These are phyloP conservation scores for Mallateleia sp. DNA, from an alignment of 2,888 invertebrate species.

Conservation along the genomic window DNA sequence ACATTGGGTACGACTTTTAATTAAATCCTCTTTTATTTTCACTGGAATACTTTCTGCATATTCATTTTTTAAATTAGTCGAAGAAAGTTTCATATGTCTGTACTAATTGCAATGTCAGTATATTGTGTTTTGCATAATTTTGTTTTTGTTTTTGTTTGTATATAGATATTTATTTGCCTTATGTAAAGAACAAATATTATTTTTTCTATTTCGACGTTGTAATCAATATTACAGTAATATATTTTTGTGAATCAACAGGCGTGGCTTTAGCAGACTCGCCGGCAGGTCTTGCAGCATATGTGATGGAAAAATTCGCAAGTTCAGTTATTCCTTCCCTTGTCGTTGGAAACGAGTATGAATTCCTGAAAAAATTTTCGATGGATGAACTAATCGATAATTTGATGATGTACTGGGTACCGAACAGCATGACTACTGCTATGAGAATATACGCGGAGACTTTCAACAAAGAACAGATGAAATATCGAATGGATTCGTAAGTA, in stretches of 20 bases:
- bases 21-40: too few species aligned
- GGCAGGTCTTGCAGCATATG: slow-evolving; percentile 96
- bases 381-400: slow-evolving; percentile 90
- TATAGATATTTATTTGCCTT: too few species aligned
- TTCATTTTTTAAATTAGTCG: too few species aligned
- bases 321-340: slow-evolving; percentile 90
- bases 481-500: slow-evolving; percentile 90
- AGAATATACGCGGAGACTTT: slow-evolving; percentile 92
- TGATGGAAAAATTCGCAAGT: slow-evolving; percentile 96
- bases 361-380: slow-evolving; percentile 90
- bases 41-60: too few species aligned
- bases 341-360: slow-evolving; percentile 48
- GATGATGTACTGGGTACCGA: slow-evolving; percentile 91
- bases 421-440: slow-evolving; percentile 90
- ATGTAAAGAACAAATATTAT: too few species aligned
- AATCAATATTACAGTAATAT: background rate
- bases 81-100: too few species aligned
- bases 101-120: too few species aligned
- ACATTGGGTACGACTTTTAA: slow-evolving; percentile 91
- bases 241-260: slow-evolving; percentile 89
- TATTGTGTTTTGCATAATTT: too few species aligned
- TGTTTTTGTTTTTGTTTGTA: too few species aligned
- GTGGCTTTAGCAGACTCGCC: slow-evolving; percentile 94
- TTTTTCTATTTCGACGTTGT: background rate
- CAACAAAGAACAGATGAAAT: slow-evolving; percentile 87